Conservation (phyloP, 2,113 vertebrate genomes). For the Oxyruncus cristatus region DNA sequence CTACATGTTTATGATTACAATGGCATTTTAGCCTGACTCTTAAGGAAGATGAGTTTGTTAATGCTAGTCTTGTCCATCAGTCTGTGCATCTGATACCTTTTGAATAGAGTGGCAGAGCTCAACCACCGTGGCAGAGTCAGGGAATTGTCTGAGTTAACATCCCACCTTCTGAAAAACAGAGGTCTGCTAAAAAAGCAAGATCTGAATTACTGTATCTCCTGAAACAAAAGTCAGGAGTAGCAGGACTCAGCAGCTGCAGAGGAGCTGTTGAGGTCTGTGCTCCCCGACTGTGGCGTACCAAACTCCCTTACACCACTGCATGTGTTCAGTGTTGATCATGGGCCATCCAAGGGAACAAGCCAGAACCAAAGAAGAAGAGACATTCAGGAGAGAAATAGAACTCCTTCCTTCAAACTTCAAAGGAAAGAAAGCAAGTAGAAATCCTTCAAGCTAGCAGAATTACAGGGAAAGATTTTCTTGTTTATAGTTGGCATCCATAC, state of each 20-base stretch:
- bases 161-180: background rate
- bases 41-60: background rate
- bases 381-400: background rate
- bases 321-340: background rate
- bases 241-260: background rate
- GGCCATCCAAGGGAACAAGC: background rate
- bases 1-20: background rate
- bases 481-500: background rate
- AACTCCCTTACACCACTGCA: accelerated
- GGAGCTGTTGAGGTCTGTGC: background rate
- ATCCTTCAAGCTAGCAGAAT: background rate
- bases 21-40: background rate
- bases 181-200: background rate
- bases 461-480: background rate
- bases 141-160: background rate
- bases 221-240: background rate
- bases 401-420: background rate
- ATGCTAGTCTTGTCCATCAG: background rate
- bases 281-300: accelerated
- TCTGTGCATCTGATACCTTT: background rate
- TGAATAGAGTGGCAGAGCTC: background rate
- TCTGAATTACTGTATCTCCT: background rate
- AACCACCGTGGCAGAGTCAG: background rate
- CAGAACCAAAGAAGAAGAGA: background rate
- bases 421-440: background rate